Base-by-base conservation (phyloP, 2,113 vertebrate species). In the Urocynchramus pylzowi region DNA sequence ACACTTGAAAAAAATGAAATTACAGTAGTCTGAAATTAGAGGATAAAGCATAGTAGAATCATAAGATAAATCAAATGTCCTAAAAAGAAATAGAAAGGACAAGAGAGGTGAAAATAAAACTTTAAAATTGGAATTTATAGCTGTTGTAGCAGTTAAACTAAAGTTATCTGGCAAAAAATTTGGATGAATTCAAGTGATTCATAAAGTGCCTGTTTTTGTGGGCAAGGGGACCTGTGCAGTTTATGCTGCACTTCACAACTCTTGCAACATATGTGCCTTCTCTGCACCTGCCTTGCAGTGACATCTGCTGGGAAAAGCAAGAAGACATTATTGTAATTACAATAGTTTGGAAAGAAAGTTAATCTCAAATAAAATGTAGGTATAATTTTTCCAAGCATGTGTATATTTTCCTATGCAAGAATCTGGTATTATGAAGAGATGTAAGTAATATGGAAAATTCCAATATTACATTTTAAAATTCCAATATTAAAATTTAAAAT, bases 231-330 rank as follows among this genome's bases (percentile, higher is more conserved):
- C 19, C 28, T 59, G 30, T 61, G 49, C 2, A 4, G 30, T 42
- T 61, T 21, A 14, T 61, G n/a, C 45, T 81, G 33, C 23, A 2
- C 44, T 73, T 49, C 0, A 6, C 16, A 47, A 0, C 10, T 59
- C 26, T 50, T 71, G 67, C 19, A 31, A 2, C 2, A 0, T 9
- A 4, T 4, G 9, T 84, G 45, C 35, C 20, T 44, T 56, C 52
- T n/a, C 54, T 93, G 60, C 28, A 89, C 53, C 73, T 87, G 69
- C 69, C 64, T 87, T 81, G 64, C 64, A 84, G 73, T 92, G 93
- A 91, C 94, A 95, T 89, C 89, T 93, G 53, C 91, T 96, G 95
- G 91, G 69, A 91, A 74, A 68, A 89, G 56, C 39, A 52, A 56
- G 84, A 87, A 71, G 8, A 27, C 54, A 33, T 73, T 57, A 9